These are phyloP conservation scores for Xerus rutilus DNA, from an alignment of 2,797 vertebrate genomes.

Conservation along the genomic window DNA sequence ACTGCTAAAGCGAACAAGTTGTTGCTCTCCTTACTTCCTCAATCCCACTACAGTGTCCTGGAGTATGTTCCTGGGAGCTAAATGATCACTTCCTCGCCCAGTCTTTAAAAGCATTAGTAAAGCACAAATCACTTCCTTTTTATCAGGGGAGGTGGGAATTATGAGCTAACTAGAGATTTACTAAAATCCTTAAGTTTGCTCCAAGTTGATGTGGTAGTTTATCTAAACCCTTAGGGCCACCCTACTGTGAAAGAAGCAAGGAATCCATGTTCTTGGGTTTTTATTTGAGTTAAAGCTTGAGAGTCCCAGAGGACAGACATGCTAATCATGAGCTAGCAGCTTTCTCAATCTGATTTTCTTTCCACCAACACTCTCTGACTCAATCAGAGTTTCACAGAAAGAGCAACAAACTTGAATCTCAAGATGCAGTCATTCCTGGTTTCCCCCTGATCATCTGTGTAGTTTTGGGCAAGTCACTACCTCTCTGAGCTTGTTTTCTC, in stretches of 20 bases:
- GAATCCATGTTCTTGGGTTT: neutral
- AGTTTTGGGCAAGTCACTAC: conserved; percentile 8
- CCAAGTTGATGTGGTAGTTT: conserved; percentile 40
- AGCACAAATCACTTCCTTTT: conserved; percentile 37
- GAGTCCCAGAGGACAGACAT: conserved; percentile 22
- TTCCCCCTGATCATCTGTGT: neutral
- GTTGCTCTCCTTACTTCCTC: neutral
- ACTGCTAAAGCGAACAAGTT: conserved; percentile 38
- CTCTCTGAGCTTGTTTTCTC: conserved; percentile 20
- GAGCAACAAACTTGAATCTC: conserved; percentile 45
- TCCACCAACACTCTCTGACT: conserved; percentile 32
- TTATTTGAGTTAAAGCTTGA: conserved; percentile 24
- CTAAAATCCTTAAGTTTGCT: conserved; percentile 38
- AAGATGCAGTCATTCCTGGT: conserved; percentile 41
- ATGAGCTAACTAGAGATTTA: conserved; percentile 48
- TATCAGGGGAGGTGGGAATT: conserved; percentile 54
- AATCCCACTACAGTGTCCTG: neutral
- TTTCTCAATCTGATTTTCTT: conserved; percentile 38
- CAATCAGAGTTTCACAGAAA: conserved; percentile 49
- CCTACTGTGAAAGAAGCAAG: neutral
- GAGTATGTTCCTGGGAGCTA: conserved; percentile 52
- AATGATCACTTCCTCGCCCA: conserved; percentile 11
- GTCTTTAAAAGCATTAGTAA: conserved; percentile 51
- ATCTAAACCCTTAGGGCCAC: neutral
- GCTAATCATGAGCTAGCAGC: neutral